These are phyloP conservation scores for Carollia perspicillata DNA, from an alignment of 2,113 vertebrate species.

Conservation along the genomic window DNA sequence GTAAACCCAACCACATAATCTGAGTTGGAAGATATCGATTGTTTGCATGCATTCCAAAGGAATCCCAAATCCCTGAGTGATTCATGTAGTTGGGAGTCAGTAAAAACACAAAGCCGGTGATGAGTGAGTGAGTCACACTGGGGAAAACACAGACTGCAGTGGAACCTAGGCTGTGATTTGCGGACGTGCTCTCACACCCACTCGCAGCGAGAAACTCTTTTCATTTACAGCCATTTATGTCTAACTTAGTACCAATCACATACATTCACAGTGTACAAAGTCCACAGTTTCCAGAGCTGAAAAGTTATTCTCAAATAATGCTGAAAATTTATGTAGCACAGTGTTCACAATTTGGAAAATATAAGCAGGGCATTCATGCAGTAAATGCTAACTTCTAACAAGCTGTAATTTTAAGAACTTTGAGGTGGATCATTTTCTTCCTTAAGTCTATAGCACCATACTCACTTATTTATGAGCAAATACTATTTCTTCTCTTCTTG, in stretches of 20 bases:
- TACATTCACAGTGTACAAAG: not conserved
- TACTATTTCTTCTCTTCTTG: not conserved
- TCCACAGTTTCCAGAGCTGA: not conserved
- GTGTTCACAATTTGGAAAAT: not conserved
- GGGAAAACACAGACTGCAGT: slow-evolving; percentile 24
- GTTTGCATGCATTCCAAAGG: slow-evolving; percentile 57
- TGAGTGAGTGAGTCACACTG: slow-evolving; percentile 41
- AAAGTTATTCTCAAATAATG: slow-evolving; percentile 9
- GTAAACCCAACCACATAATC: slow-evolving; percentile 49
- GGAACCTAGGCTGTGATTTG: not conserved
- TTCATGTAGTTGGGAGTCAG: slow-evolving; percentile 43
- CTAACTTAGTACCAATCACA: not conserved
- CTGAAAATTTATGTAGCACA: not conserved
- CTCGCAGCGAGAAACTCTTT: not conserved
- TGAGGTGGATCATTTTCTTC: not conserved
- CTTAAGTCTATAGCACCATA: not conserved
- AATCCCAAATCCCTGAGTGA: slow-evolving; percentile 58
- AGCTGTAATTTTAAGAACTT: not conserved
- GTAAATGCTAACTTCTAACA: not conserved
- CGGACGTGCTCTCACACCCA: not conserved
- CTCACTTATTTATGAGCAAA: not conserved
- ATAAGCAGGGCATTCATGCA: not conserved
- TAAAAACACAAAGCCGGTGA: slow-evolving; percentile 2
- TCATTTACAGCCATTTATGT: not conserved
- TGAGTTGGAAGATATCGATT: slow-evolving; percentile 34